A percentile compares a stretch with the other conserved stretches of the same genome.
Conservation (phyloP, 1,140 invertebrate species). For the Ostrea denselamellosa region DNA sequence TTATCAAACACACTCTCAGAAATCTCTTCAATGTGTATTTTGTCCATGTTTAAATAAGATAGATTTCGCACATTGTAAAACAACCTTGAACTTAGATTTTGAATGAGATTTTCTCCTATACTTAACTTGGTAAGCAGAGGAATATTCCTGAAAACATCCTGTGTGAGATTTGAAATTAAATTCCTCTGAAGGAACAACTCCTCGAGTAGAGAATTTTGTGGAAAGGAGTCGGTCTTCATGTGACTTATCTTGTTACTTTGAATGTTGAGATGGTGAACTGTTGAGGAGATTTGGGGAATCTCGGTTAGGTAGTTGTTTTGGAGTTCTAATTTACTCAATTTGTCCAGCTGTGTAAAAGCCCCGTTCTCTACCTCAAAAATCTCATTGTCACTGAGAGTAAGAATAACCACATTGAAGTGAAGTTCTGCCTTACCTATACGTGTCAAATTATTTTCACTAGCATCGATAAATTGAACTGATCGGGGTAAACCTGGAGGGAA, state of each 20-base stretch:
- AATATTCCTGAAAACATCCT: constrained; percentile 60
- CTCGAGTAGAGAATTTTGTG: constrained; percentile 58
- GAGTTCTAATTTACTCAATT: constrained; percentile 44
- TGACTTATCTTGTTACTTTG: constrained; percentile 35
- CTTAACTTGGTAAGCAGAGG: constrained; percentile 80
- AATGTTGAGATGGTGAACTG: constrained; percentile 22
- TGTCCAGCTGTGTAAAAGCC: constrained; percentile 90
- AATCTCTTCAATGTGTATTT: constrained; percentile 34
- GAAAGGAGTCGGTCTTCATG: constrained; percentile 53
- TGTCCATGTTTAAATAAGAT: constrained; percentile 77
- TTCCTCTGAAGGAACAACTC: constrained; percentile 66
- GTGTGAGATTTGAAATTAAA: constrained; percentile 52
- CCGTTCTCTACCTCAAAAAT: constrained; percentile 79
- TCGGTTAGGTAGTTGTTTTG: constrained; percentile 41
- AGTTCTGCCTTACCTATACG: constrained; percentile 90
- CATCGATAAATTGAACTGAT: constrained; percentile 87
- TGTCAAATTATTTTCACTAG: constrained; percentile 87
- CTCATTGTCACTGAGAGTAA: constrained; percentile 89
- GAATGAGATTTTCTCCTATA: constrained; percentile 77
- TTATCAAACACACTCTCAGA: constrained; percentile 77
- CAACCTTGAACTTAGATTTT: constrained; percentile 67
- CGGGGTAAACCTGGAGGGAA: constrained; percentile 91
- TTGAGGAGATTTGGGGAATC: background rate
- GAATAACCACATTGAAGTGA: constrained; percentile 89
- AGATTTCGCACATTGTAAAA: constrained; percentile 81